These are phyloP conservation scores for Danaus melanippus DNA, from an alignment of 1,140 invertebrate genomes.

Conservation along the genomic window DNA sequence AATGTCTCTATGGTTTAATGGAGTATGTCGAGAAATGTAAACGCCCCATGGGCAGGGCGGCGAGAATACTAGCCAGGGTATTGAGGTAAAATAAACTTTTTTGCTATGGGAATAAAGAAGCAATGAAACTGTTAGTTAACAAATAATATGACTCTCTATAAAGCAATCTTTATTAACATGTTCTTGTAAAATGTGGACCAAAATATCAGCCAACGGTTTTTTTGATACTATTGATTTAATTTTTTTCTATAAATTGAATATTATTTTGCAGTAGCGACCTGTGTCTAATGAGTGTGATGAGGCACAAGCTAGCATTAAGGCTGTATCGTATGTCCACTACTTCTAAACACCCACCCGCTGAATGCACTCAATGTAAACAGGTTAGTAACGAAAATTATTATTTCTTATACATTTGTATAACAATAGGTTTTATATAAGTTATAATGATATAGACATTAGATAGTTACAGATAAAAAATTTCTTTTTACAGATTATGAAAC, in stretches of 20 bases:
- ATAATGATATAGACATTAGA: background rate
- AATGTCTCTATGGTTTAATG: conserved; percentile 52
- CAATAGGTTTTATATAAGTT: conserved; percentile 2
- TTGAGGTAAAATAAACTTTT: conserved; percentile 39
- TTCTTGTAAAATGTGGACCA: background rate
- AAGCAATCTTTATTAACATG: no score
- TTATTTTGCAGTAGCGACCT: conserved; percentile 47
- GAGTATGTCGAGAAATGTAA: conserved; percentile 58
- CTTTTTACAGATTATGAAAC: conserved; percentile 42
- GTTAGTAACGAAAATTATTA: conserved; percentile 31
- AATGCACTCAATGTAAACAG: conserved; percentile 64
- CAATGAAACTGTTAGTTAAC: no score
- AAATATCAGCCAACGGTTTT: background rate
- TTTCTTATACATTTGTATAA: no score
- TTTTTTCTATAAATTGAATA: conserved; percentile 1
- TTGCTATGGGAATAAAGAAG: background rate
- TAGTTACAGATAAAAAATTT: conserved; percentile 9
- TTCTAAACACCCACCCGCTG: conserved; percentile 45
- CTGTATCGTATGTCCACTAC: conserved; percentile 52
- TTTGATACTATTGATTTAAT: background rate
- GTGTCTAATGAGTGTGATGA: conserved; percentile 57
- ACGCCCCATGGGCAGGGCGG: conserved; percentile 54
- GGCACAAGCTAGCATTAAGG: conserved; percentile 46
- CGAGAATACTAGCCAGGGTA: conserved; percentile 52
- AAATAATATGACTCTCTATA: no score